Conservation (phyloP, 2,888 invertebrate genomes). For the Erebia ligea region DNA sequence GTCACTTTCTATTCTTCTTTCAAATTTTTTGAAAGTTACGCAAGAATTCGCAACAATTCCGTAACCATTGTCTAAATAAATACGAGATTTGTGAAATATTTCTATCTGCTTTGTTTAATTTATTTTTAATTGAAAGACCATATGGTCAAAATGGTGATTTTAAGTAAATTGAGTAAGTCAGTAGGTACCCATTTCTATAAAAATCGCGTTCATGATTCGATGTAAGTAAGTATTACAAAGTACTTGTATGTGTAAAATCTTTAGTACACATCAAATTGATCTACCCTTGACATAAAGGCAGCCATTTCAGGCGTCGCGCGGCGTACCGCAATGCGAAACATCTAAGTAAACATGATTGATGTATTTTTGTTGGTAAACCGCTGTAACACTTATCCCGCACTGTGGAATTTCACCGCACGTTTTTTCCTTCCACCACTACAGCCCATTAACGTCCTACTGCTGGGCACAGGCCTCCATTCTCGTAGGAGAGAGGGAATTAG, state of each 20-base stretch:
- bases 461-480: too few relatives aligned
- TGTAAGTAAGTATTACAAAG: too few relatives aligned
- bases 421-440: too few relatives aligned
- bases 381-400: not conserved
- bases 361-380: not conserved
- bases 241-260: not conserved
- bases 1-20: constrained; percentile 14
- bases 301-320: not conserved
- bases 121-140: too few relatives aligned
- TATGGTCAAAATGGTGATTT: too few relatives aligned
- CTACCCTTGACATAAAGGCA: constrained; percentile 3
- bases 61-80: not conserved
- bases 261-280: constrained; percentile 8
- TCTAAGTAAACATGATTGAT: constrained; percentile 4
- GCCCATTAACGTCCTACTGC: too few relatives aligned
- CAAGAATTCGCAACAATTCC: not conserved
- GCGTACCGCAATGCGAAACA: constrained; percentile 11
- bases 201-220: too few relatives aligned
- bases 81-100: not conserved
- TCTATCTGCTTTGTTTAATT: not conserved
- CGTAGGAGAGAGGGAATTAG: too few relatives aligned
- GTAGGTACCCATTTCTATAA: too few relatives aligned
- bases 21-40: not conserved
- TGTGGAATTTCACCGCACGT: too few relatives aligned
- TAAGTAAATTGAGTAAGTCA: too few relatives aligned